Base-by-base conservation (phyloP, 2,113 vertebrate species). In the Perccottus glenii region DNA sequence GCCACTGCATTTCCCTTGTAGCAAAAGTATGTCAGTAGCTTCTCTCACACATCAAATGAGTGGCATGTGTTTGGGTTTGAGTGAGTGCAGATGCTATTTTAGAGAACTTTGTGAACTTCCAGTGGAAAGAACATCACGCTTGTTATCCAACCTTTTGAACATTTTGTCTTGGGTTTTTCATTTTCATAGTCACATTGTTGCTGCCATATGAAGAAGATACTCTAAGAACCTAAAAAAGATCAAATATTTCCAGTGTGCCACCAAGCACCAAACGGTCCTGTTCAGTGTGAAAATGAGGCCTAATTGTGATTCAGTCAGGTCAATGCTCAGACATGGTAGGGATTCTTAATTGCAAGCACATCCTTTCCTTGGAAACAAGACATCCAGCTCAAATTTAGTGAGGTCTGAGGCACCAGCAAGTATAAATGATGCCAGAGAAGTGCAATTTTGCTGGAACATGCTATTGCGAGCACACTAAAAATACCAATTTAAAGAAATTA, bases 251-350 rank as follows among this genome's bases (percentile, higher is more conserved):
- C 19, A 55, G 42, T 36, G 33, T 68, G 64, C 69, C 80, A 35
- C 45, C 50, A 50, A 44, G 73, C 46, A n/a, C 40, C 12, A 49
- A 48, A 43, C 4, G 43, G 27, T 27, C 52, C 64, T 15, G 11
- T 27, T 43, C 61, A 73, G 60, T 36, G 53, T 60, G 43, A 49
- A 33, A 74, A n/a, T 33, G 14, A 81, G 50, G 62, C 67, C 67
- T 76, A 70, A 44, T 83, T 84, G 81, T 78, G 58, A 87, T 83
- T 82, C 74, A 43, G 51, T 9, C 3, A 70, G 44, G 53, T 66
- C 19, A 1, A 32, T 43, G 58, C 51, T 59, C 73, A 65, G 78
- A 76, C 69, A 42, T 5, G 36, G 38, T 70, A 32, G 8, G 67
- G 60, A 81, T 81, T 81, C 71, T 73, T 74, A 75, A 51, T 47